Evolutionary conservation across 2,888 invertebrate genomes (phyloP).

Genomic region (Thelaira solivaga): DNA sequence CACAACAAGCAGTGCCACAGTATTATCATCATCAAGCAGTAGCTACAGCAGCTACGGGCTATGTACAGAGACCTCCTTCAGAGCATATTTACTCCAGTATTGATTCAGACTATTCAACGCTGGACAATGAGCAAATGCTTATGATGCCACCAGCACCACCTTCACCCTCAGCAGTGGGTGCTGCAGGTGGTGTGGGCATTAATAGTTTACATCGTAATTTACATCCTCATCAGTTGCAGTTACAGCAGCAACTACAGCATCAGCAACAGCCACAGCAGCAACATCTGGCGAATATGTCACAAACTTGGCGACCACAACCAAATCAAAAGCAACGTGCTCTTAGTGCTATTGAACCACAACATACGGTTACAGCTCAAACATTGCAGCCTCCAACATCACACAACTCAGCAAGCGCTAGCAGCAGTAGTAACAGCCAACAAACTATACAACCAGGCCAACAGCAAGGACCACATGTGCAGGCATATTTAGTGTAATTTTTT

Average conservation of each 20-base stretch:
- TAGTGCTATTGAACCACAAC: conserved; percentile 58
- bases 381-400: conserved; percentile 60
- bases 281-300: conserved; percentile 67
- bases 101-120: conserved; percentile 86
- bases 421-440: conserved; percentile 68
- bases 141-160: conserved; percentile 73
- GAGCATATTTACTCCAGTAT: conserved; percentile 94
- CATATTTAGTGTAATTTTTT: conserved; percentile 74
- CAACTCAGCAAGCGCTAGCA: conserved; percentile 64
- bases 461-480: conserved; percentile 77
- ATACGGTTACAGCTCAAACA: conserved; percentile 44
- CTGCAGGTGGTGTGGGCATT: conserved; percentile 58
- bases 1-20: conserved; percentile 55
- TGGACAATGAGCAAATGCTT: conserved; percentile 77
- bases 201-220: conserved; percentile 66
- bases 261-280: conserved; percentile 65
- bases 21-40: conserved; percentile 74
- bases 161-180: conserved; percentile 60
- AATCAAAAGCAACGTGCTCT: conserved; percentile 71
- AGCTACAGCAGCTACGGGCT: conserved; percentile 68
- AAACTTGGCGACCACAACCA: conserved; percentile 78
- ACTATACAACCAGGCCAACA: conserved; percentile 70
- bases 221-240: conserved; percentile 64
- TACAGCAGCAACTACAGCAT: conserved; percentile 50
- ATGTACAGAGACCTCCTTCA: conserved; percentile 82